phyloP scores from a whole-genome alignment of 1,140 invertebrate genomes.

The Idris sp. region DNA sequence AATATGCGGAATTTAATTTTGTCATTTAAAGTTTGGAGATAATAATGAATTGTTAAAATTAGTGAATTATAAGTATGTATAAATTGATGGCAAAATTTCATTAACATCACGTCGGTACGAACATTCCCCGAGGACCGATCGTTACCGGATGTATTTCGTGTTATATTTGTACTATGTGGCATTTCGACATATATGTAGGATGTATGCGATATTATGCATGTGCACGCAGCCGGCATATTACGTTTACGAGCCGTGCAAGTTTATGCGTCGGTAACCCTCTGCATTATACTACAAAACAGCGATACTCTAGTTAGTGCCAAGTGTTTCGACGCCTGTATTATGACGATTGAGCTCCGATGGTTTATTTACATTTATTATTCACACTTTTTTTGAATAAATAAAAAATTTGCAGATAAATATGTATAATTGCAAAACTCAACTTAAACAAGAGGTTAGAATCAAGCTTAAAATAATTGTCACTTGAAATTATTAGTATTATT shows the following conservation, averaged over 20 bases:
- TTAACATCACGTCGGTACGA: conserved; percentile 53
- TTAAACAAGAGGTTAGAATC: too few relatives aligned
- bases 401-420: too few relatives aligned
- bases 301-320: conserved; percentile 59
- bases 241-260: conserved; percentile 63
- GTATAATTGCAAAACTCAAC: too few relatives aligned
- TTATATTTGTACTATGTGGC: conserved; percentile 61
- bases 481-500: too few relatives aligned
- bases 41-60: too few relatives aligned
- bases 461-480: too few relatives aligned
- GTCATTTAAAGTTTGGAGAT: too few relatives aligned
- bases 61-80: too few relatives aligned
- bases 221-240: conserved; percentile 62
- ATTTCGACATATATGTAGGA: conserved; percentile 59
- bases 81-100: conserved; percentile 54
- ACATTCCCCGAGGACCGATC: conserved; percentile 57
- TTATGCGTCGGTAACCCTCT: conserved; percentile 61
- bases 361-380: conserved; percentile 7
- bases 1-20: too few relatives aligned
- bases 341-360: conserved; percentile 30
- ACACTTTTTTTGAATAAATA: too few relatives aligned
- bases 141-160: conserved; percentile 59
- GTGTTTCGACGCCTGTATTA: conserved; percentile 43
- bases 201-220: conserved; percentile 62
- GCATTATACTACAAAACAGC: conserved; percentile 58